Percentiles rank a stretch among this genome's conserved stretches.
Evolutionary conservation across 2,888 invertebrate species (phyloP).

Genomic region (Lypha dubia): DNA sequence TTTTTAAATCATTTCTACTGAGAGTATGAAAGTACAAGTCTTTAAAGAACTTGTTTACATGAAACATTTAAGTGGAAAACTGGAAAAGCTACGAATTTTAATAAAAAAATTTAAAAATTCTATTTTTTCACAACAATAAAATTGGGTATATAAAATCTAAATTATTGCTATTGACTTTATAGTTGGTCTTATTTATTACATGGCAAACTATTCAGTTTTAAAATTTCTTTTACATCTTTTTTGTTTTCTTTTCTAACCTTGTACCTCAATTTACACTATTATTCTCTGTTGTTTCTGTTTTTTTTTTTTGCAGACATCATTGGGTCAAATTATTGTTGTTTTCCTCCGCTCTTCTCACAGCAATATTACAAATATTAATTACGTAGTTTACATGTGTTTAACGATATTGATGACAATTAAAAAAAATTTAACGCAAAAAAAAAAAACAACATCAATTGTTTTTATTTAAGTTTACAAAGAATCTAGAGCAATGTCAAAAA

Average conservation of each 20-base stretch:
- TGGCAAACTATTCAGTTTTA: neutral
- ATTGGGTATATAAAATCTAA: too few species aligned
- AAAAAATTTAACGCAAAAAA: slow-evolving; percentile 4
- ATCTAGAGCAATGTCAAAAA: slow-evolving; percentile 62
- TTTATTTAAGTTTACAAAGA: slow-evolving; percentile 7
- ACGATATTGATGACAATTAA: slow-evolving; percentile 70
- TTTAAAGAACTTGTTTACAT: neutral
- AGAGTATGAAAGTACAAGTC: neutral
- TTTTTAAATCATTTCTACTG: too few species aligned
- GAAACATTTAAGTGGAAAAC: neutral
- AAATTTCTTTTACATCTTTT: neutral
- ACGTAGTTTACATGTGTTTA: slow-evolving; percentile 44
- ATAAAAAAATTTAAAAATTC: too few species aligned
- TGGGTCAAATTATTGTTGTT: too few species aligned
- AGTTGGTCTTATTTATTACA: neutral
- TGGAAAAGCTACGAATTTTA: neutral
- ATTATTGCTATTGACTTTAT: too few species aligned
- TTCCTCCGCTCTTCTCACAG: neutral
- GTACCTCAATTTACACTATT: slow-evolving; percentile 32
- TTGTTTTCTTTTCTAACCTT: slow-evolving; percentile 11
- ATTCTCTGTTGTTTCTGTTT: too few species aligned
- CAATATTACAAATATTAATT: slow-evolving; percentile 29
- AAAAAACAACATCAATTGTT: too few species aligned
- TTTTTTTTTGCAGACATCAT: slow-evolving; percentile 11
- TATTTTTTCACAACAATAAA: too few species aligned